Base-by-base conservation (phyloP, 2,113 vertebrate species). In the Sciurus niger region DNA sequence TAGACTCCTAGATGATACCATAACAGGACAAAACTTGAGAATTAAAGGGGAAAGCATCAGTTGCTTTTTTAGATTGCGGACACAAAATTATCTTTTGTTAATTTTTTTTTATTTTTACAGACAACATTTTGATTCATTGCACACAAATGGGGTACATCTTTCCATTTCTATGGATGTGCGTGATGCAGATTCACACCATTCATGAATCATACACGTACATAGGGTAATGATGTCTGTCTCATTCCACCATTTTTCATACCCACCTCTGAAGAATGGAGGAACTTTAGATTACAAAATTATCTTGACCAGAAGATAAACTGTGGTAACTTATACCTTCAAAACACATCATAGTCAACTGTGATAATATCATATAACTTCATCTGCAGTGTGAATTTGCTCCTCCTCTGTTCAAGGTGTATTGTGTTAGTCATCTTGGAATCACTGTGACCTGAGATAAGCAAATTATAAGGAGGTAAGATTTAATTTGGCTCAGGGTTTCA, bases 321-420 rank as follows among this genome's bases (percentile, higher is more conserved):
- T 53, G 28, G 55, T 48, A 43, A 76, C 12, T 70, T 70, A 37
- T 40, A 58, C 51, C 46, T 76, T 43, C 13, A 40, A 58, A 84
- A 88, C 22, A 51, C n/a, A 17, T 11, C 46, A 18, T 73, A 84
- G 28, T 43, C 32, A 13, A 8, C 53, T 17, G 8, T 51, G 20
- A 51, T 32, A 40, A n/a, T 2, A 53, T 22, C 1, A 0, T 18
- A 24, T 1, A 32, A 37, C 11, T 4, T 48, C 34, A 60, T 67
- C 46, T 28, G 34, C 1, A 80, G 25, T 11, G 43, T 93, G 40
- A 78, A 11, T 63, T 46, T 46, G 20, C 32, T 10, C 30, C 24
- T 67, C 25, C 12, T 70, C 10, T 30, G 16, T 51, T 43, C 48
- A 89, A 70, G 40, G 77, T 25, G 32, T 65, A 58, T 34, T 51